Evolutionary conservation across 2,888 invertebrate genomes (phyloP), one percentile per base, ranked within the genome.

Genomic region (Megamerina dolium): DNA sequence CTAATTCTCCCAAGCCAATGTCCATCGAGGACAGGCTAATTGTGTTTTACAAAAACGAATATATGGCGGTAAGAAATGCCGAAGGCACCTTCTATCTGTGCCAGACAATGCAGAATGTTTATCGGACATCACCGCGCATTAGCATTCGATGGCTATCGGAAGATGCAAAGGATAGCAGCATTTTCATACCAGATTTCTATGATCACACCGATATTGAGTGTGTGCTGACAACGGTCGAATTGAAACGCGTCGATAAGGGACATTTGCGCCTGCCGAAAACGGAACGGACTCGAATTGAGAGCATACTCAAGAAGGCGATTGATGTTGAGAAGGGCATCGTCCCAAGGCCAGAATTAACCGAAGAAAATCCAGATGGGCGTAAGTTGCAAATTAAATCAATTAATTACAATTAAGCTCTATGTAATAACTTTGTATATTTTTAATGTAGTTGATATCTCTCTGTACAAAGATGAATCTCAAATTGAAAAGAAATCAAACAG

Each of bases 191-290:
- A 1, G 92, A 92, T 73, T 93, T 91, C 72, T 88, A 90, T 68
- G 92, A 93, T 66, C 76, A 79, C 51, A 92, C 88, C 60, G 89
- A 88, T 83, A 88, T 89, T 74, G 90, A 90, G 68, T 89, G 89
- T 69, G 88, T 91, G 66, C 76, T 87, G 56, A 91, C 92, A 6
- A 91, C 89, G 54, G 76, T 93, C 49, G 85, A 84, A 54, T 73
- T 92, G 68, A 77, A 78, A 31, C 82, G 84, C 58, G 75, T 86
- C 29, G 81, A 83, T 45, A 84, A 82, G 57, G 82, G 85, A 53
- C 80, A 78, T 55, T 85, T 80, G 67, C 73, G 78, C 53, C 75
- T 92, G 52, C 82, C 82, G 3, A 75, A 80, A 35, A 77, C 78
- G n/a, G 92, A 93, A 70, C 77, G 80, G 48, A 77, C 80, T 47